Percentiles rank a stretch among this genome's conserved stretches.
These are phyloP conservation scores for Tetranychus piercei DNA, from an alignment of 2,888 invertebrate genomes.

Conservation along the genomic window DNA sequence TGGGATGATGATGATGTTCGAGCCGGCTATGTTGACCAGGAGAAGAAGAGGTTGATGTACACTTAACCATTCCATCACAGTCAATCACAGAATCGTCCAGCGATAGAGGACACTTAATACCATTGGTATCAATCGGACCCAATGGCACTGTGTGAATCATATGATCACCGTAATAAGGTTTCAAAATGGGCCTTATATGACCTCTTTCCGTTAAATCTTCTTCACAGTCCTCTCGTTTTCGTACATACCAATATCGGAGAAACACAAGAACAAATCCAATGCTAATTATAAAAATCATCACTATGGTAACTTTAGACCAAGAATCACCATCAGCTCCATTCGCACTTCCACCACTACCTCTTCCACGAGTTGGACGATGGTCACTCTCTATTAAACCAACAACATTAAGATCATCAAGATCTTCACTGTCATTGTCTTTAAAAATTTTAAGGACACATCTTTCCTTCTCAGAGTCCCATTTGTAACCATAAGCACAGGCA, in stretches of 20 bases:
- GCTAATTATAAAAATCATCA: background rate
- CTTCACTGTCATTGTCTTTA: background rate
- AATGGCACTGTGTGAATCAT: background rate
- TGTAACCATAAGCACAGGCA: conserved; percentile 6
- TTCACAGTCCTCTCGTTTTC: background rate
- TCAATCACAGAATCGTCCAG: background rate
- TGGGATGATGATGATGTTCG: background rate
- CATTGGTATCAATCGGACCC: background rate
- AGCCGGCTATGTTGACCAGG: background rate
- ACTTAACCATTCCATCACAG: background rate
- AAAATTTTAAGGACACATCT: background rate
- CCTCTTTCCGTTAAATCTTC: conserved; percentile 3
- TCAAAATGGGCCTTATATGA: conserved; percentile 2
- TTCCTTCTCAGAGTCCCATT: background rate
- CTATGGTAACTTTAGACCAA: background rate
- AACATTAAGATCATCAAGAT: background rate
- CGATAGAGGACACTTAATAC: background rate
- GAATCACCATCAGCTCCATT: background rate
- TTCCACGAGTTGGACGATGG: background rate
- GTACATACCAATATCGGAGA: background rate
- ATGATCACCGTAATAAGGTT: background rate
- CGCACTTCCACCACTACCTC: background rate
- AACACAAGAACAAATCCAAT: background rate
- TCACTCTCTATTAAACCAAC: background rate
- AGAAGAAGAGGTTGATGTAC: background rate